Conservation (phyloP, 1,140 invertebrate species). For the Linepithema humile region DNA sequence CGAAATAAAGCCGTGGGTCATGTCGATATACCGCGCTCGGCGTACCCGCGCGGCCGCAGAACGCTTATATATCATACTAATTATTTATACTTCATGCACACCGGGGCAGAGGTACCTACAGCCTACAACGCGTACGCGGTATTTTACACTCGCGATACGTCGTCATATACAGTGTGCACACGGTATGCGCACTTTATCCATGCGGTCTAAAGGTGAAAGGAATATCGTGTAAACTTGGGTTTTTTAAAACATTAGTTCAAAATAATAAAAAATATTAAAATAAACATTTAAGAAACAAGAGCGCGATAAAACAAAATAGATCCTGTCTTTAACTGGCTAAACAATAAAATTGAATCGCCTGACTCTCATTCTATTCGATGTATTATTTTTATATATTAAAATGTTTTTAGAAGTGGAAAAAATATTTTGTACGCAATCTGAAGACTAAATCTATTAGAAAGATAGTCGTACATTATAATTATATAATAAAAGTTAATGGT, state of each 20-base stretch:
- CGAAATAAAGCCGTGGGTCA: slow-evolving; percentile 78
- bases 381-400: too few species aligned
- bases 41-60: slow-evolving; percentile 66
- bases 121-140: slow-evolving; percentile 66
- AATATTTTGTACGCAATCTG: too few species aligned
- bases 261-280: slow-evolving; percentile 16
- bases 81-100: slow-evolving; percentile 80
- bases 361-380: background rate
- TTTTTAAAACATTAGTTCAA: background rate
- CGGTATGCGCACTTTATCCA: slow-evolving; percentile 33
- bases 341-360: background rate
- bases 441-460: too few species aligned
- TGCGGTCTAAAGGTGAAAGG: slow-evolving; percentile 1
- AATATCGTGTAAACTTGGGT: slow-evolving; percentile 48
- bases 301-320: background rate
- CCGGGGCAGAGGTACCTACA: slow-evolving; percentile 53
- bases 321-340: background rate
- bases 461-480: too few species aligned
- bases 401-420: too few species aligned
- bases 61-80: slow-evolving; percentile 79
- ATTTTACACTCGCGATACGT: slow-evolving; percentile 74
- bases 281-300: background rate
- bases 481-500: too few species aligned
- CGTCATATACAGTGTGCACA: slow-evolving; percentile 30
- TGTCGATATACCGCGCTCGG: slow-evolving; percentile 76